Conservation (phyloP, 2,888 invertebrate genomes). For the Tetragonula carbonaria region DNA sequence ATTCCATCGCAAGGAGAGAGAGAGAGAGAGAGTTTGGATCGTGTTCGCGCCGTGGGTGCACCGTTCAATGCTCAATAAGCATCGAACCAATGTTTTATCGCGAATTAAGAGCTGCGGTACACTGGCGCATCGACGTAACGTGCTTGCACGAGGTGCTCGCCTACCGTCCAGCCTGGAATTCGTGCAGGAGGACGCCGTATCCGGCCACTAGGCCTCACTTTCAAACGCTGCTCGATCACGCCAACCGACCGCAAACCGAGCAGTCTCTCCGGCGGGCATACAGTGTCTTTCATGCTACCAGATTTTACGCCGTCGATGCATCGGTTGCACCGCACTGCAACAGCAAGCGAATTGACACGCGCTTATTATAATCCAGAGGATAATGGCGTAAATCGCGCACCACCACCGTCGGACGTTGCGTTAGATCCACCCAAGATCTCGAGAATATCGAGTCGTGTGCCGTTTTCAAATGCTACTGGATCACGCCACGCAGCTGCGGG, state of each 20-base stretch:
- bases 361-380: constrained; percentile 50
- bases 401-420: not conserved
- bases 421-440: constrained; percentile 2
- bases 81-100: constrained; percentile 77
- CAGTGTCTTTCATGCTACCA: constrained; percentile 23
- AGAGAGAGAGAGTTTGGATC: constrained; percentile 60
- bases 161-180: constrained; percentile 49
- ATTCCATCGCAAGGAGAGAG: constrained; percentile 32
- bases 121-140: not conserved
- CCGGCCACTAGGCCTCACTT: constrained; percentile 13
- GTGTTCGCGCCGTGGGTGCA: constrained; percentile 75
- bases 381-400: constrained; percentile 31
- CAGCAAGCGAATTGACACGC: constrained; percentile 56
- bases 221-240: constrained; percentile 65
- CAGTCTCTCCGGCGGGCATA: constrained; percentile 7
- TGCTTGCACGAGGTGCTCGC: not conserved
- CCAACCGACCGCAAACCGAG: constrained; percentile 54
- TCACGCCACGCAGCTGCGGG: constrained; percentile 63
- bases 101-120: constrained; percentile 75
- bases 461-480: constrained; percentile 68
- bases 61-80: constrained; percentile 67
- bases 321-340: not conserved
- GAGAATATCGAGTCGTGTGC: constrained; percentile 48
- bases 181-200: constrained; percentile 39
- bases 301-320: not conserved